Percentiles rank a stretch among this genome's conserved stretches.
Conservation (phyloP, 2,797 vertebrate species). For the Semotilus atromaculatus region DNA sequence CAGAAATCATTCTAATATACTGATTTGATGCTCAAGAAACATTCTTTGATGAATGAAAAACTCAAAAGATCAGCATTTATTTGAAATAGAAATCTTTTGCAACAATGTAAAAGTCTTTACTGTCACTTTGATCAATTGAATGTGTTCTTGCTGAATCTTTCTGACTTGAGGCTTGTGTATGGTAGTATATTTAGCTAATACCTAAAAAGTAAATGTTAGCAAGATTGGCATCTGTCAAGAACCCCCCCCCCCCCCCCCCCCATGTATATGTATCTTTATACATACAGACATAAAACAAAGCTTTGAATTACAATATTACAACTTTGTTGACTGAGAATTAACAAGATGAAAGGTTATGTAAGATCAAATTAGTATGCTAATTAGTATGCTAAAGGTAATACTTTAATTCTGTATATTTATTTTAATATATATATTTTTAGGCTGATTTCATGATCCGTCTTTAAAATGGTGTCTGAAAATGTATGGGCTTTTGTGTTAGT, state of each 20-base stretch:
- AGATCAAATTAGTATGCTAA: neutral
- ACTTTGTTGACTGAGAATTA: neutral
- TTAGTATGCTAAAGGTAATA: neutral
- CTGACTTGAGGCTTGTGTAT: neutral
- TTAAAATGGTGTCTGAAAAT: neutral
- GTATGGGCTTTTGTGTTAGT: conserved; percentile 9
- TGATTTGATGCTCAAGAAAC: neutral
- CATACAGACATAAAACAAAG: neutral
- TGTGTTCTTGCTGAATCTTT: neutral
- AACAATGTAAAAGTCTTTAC: neutral
- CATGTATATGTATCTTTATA: neutral
- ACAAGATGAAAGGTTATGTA: neutral
- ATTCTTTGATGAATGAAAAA: neutral
- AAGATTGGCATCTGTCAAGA: neutral
- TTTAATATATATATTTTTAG: conserved; percentile 12
- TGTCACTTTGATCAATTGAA: neutral
- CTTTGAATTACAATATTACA: neutral
- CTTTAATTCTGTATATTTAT: neutral
- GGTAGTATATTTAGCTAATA: neutral
- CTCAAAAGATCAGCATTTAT: neutral
- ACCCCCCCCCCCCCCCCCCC: neutral
- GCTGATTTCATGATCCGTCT: neutral
- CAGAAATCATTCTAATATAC: neutral
- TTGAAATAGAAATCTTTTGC: neutral
- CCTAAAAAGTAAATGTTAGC: neutral